Evolutionary conservation across 2,888 invertebrate species (phyloP).

Genomic region (Calameuta filiformis): DNA sequence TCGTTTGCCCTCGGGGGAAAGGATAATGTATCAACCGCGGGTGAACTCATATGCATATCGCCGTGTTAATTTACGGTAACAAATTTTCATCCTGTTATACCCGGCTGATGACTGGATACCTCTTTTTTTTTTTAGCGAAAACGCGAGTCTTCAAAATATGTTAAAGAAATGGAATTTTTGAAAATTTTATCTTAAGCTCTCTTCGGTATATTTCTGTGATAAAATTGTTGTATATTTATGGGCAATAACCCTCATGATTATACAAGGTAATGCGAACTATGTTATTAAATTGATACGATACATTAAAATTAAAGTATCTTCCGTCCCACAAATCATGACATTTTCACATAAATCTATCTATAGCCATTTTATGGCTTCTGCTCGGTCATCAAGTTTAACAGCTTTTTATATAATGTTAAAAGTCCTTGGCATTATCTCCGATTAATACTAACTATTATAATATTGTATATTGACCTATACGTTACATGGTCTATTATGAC

Average conservation of each 20-base stretch:
- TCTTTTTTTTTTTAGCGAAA: not conserved
- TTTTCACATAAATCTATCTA: not conserved
- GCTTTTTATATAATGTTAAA: not conserved
- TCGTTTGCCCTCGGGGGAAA: not conserved
- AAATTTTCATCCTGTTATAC: not conserved
- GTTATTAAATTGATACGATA: conserved; percentile 22
- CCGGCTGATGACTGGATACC: not conserved
- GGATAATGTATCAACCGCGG: not conserved
- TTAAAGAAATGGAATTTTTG: not conserved
- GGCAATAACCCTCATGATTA: not conserved
- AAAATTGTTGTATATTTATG: not conserved
- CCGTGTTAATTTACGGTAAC: not conserved
- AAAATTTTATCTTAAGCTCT: not conserved
- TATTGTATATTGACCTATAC: not conserved
- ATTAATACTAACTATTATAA: not conserved
- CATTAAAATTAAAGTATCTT: conserved; percentile 19
- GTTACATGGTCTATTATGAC: not conserved
- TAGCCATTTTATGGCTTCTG: not conserved
- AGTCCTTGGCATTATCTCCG: not conserved
- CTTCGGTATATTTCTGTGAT: not conserved
- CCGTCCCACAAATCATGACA: not conserved
- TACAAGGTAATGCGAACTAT: not conserved
- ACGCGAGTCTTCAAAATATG: not conserved
- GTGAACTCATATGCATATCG: not conserved
- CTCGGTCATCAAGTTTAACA: not conserved